These are phyloP conservation scores for Spodoptera littoralis DNA, from an alignment of 2,888 invertebrate species.

Conservation along the genomic window DNA sequence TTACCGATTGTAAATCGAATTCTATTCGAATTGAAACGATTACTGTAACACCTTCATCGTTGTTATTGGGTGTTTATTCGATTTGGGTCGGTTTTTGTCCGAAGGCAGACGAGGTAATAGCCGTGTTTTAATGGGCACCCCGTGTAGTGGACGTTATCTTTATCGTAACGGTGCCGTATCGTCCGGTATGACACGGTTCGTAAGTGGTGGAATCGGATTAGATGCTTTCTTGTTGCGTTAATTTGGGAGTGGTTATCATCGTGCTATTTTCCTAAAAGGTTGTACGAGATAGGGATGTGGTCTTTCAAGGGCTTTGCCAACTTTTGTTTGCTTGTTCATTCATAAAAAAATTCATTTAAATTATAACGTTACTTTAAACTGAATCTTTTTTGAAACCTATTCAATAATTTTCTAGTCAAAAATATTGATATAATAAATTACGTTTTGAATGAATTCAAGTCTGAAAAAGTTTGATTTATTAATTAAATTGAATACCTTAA, in stretches of 20 bases:
- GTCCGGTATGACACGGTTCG: constrained; percentile 30
- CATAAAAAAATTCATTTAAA: too few relatives aligned
- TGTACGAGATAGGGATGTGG: not conserved
- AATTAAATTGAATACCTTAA: too few relatives aligned
- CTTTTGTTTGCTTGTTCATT: too few relatives aligned
- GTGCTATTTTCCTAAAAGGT: constrained; percentile 15
- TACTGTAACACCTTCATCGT: constrained; percentile 76
- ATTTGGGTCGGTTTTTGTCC: constrained; percentile 63
- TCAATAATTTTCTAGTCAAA: too few relatives aligned
- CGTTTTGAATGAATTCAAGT: too few relatives aligned
- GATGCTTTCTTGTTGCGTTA: constrained; percentile 18
- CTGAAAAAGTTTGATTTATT: too few relatives aligned
- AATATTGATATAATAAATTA: too few relatives aligned
- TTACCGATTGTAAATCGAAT: constrained; percentile 72
- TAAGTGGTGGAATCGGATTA: constrained; percentile 37
- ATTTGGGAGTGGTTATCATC: constrained; percentile 27
- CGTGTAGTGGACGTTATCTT: constrained; percentile 55
- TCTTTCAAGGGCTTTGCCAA: not conserved
- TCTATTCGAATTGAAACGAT: constrained; percentile 74
- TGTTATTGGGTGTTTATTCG: constrained; percentile 81
- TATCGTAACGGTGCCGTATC: constrained; percentile 39
- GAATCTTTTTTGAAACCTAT: too few relatives aligned
- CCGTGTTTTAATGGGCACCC: constrained; percentile 53
- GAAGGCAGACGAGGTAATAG: constrained; percentile 38
- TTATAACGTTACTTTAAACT: too few relatives aligned